Conservation (phyloP, 2,888 invertebrate species). For the Zootermopsis nevadensis region DNA sequence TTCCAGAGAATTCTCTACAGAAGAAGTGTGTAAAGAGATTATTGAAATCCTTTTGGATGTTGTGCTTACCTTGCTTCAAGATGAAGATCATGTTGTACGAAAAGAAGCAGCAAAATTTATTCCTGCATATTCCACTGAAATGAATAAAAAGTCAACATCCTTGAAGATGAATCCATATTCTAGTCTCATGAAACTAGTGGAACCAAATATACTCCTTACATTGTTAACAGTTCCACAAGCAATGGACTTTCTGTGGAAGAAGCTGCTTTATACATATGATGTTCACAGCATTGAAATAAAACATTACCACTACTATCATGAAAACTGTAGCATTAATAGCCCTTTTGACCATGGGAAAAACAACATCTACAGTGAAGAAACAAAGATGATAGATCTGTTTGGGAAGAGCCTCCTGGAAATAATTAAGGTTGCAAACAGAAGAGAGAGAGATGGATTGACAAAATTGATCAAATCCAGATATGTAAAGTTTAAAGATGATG, state of each 20-base stretch:
- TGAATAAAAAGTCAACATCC: background rate
- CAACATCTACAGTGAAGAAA: slow-evolving; percentile 51
- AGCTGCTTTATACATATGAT: slow-evolving; percentile 7
- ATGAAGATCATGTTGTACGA: slow-evolving; percentile 68
- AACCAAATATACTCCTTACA: slow-evolving; percentile 21
- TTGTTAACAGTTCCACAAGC: background rate
- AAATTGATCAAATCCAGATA: background rate
- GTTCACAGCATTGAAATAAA: background rate
- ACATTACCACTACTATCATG: background rate
- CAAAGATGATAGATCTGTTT: background rate
- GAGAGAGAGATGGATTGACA: background rate
- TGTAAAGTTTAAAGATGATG: background rate
- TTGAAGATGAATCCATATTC: slow-evolving; percentile 13
- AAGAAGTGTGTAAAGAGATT: slow-evolving; percentile 32
- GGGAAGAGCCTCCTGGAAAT: slow-evolving; percentile 8
- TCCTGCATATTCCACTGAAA: background rate
- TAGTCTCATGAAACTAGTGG: slow-evolving; percentile 5
- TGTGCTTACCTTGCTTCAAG: slow-evolving; percentile 66
- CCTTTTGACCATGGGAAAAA: slow-evolving; percentile 47
- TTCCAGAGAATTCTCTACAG: slow-evolving; percentile 19
- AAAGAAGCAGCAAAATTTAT: slow-evolving; percentile 59
- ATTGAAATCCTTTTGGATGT: slow-evolving; percentile 60
- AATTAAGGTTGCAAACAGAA: background rate
- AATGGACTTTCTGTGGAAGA: slow-evolving; percentile 24
- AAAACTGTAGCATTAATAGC: slow-evolving; percentile 5